Conservation (phyloP, 2,888 invertebrate genomes). For the Stenoptilia bipunctidactyla region DNA sequence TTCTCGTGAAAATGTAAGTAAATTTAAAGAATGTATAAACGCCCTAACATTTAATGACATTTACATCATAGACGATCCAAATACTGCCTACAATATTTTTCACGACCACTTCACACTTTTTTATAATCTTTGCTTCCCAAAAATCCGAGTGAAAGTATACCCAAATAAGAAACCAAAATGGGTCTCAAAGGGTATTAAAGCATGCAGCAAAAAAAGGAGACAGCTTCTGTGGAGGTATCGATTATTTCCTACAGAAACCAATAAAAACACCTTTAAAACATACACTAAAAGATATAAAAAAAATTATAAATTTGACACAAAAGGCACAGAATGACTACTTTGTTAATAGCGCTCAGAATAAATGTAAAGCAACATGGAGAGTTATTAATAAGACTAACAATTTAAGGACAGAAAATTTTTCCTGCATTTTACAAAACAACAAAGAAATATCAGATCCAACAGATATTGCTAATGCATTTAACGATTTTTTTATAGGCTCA, state of each 20-base stretch:
- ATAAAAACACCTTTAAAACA: not conserved
- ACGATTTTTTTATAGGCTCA: too few relatives aligned
- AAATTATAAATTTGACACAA: constrained; percentile 3
- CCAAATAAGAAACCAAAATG: constrained; percentile 5
- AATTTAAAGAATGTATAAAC: constrained; percentile 11
- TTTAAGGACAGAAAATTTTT: too few relatives aligned
- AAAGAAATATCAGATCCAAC: too few relatives aligned
- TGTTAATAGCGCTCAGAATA: not conserved
- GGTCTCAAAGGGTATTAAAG: not conserved
- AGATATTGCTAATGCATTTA: too few relatives aligned
- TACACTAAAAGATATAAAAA: constrained; percentile 1
- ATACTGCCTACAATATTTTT: constrained; percentile 11
- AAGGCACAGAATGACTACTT: not conserved
- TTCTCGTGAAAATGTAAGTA: constrained; percentile 10
- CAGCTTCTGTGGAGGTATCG: not conserved
- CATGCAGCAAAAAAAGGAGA: constrained; percentile 2
- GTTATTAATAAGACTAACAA: too few relatives aligned
- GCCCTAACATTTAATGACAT: constrained; percentile 11
- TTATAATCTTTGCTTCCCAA: constrained; percentile 12
- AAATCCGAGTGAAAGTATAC: not conserved
- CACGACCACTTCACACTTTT: constrained; percentile 9
- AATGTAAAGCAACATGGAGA: too few relatives aligned
- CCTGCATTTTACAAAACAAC: too few relatives aligned
- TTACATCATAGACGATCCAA: constrained; percentile 9
- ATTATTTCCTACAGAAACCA: not conserved